Evolutionary conservation across 1,140 invertebrate species (phyloP).

Genomic region (Nephotettix cincticeps): DNA sequence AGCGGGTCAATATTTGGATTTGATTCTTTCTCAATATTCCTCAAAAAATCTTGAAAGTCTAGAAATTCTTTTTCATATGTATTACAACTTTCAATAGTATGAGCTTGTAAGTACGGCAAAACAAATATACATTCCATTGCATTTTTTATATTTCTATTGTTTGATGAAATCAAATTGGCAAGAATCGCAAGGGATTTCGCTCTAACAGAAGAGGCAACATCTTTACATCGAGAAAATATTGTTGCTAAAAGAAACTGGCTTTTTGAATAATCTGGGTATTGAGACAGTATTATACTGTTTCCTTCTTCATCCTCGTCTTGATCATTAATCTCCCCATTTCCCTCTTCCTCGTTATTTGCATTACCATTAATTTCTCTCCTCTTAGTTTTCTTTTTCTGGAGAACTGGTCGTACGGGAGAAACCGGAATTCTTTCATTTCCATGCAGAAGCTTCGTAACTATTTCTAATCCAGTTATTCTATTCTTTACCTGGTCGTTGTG

Average conservation of each 20-base stretch:
- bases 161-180: constrained; percentile 50
- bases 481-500: constrained; percentile 52
- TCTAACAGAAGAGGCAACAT: constrained; percentile 57
- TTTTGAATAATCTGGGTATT: constrained; percentile 34
- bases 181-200: constrained; percentile 57
- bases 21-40: constrained; percentile 34
- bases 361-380: neutral
- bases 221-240: constrained; percentile 54
- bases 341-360: neutral
- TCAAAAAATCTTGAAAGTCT: constrained; percentile 32
- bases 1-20: constrained; percentile 40
- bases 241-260: constrained; percentile 53
- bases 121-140: constrained; percentile 51
- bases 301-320: neutral
- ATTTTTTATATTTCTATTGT: constrained; percentile 41
- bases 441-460: constrained; percentile 53
- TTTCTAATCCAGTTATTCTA: constrained; percentile 57
- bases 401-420: neutral
- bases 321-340: neutral
- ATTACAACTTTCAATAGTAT: neutral
- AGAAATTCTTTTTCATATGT: constrained; percentile 27
- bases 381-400: neutral
- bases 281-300: neutral
- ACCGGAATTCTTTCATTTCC: constrained; percentile 39
- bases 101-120: constrained; percentile 36